Conservation (phyloP, 2,113 vertebrate genomes). For the Benitochromis conjunctus region DNA sequence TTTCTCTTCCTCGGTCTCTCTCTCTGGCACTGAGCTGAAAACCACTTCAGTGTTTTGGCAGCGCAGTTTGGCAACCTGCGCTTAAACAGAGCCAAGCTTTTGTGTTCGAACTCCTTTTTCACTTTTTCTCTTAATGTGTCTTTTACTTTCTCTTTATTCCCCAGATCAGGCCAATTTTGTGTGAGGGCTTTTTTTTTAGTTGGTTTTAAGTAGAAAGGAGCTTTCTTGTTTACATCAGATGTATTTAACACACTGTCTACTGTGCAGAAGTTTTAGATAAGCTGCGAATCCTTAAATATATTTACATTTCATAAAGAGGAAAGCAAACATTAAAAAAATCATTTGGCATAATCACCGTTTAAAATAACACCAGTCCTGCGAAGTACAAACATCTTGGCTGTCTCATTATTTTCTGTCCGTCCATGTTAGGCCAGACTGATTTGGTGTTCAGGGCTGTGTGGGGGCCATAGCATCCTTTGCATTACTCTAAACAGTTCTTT, state of each 20-base stretch:
- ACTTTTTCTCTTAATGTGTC: slow-evolving; percentile 1
- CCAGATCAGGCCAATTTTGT: slow-evolving; percentile 1
- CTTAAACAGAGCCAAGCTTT: slow-evolving; percentile 16
- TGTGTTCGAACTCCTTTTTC: slow-evolving; percentile 18
- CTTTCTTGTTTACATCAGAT: neutral
- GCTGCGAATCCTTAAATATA: neutral
- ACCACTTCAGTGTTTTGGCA: slow-evolving; percentile 48
- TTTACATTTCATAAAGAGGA: neutral
- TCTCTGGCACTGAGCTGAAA: slow-evolving; percentile 36
- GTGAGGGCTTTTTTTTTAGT: neutral
- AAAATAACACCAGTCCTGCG: neutral
- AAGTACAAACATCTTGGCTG: neutral
- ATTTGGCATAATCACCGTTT: neutral
- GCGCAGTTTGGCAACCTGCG: slow-evolving; percentile 26
- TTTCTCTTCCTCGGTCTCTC: slow-evolving; percentile 13
- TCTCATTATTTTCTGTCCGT: neutral
- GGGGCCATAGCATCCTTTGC: neutral
- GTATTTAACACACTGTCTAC: neutral
- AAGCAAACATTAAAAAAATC: neutral
- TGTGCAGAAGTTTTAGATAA: neutral
- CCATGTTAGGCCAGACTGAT: neutral
- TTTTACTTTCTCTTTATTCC: slow-evolving; percentile 6
- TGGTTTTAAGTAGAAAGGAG: slow-evolving; percentile 11
- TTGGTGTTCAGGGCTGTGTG: neutral
- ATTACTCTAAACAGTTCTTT: neutral